Evolutionary conservation across 1,140 invertebrate genomes (phyloP).

Genomic region (Pentalonia nigronervosa): DNA sequence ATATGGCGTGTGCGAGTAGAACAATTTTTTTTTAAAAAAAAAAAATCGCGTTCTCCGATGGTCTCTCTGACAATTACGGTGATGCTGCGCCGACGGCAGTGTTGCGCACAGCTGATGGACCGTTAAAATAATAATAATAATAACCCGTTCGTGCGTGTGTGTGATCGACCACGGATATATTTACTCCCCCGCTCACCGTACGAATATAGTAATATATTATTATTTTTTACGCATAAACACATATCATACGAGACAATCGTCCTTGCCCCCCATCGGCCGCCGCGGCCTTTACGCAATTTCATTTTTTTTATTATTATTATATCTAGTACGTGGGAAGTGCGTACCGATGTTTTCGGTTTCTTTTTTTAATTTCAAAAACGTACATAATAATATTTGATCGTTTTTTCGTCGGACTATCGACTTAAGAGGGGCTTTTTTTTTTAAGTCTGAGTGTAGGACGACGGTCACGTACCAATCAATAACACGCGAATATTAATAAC

Average conservation of each 20-base stretch:
- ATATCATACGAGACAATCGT: not conserved
- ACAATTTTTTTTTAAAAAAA: not conserved
- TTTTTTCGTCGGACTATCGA: not conserved
- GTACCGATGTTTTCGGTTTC: not conserved
- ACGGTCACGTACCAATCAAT: not conserved
- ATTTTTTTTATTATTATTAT: not conserved
- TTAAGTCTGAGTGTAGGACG: not conserved
- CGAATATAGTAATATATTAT: not conserved
- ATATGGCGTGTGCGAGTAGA: not conserved
- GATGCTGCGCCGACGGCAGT: not conserved
- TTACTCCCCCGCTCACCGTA: not conserved
- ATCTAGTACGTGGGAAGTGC: not conserved
- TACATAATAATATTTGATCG: not conserved
- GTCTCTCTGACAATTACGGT: not conserved
- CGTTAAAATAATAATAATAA: conserved; percentile 49
- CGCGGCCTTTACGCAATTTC: not conserved
- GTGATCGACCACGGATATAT: not conserved
- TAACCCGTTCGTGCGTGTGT: not conserved
- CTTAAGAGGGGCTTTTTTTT: not conserved
- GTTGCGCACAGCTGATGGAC: conserved; percentile 33
- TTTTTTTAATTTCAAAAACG: not conserved
- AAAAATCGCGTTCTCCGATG: conserved; percentile 24
- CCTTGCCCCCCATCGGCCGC: not conserved
- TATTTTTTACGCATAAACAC: no score
- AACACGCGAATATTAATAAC: not conserved